Evolutionary conservation across 2,888 invertebrate genomes (phyloP).

Genomic region (Archips crataeganus): DNA sequence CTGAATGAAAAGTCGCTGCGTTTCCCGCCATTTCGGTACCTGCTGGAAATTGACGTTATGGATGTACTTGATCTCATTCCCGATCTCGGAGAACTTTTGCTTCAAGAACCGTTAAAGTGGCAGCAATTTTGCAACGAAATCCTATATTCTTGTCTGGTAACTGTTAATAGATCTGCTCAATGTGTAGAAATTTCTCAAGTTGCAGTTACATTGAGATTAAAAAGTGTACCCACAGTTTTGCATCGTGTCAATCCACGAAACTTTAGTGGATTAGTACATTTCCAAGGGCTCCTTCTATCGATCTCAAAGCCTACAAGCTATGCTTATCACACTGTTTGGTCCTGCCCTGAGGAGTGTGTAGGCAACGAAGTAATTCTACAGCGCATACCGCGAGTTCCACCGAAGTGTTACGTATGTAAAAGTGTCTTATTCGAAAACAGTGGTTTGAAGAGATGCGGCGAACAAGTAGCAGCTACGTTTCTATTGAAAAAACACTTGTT

Average conservation of each 20-base stretch:
- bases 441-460: conserved; percentile 72
- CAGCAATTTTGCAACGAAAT: conserved; percentile 66
- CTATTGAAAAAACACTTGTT: conserved; percentile 54
- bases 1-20: conserved; percentile 57
- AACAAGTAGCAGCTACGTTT: conserved; percentile 67
- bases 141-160: conserved; percentile 66
- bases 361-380: conserved; percentile 71
- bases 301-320: conserved; percentile 67
- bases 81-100: conserved; percentile 60
- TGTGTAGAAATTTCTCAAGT: conserved; percentile 62
- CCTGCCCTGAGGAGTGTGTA: conserved; percentile 80
- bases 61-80: conserved; percentile 65
- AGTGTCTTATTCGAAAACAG: conserved; percentile 74
- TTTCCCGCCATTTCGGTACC: conserved; percentile 70
- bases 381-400: conserved; percentile 71
- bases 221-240: conserved; percentile 58
- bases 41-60: conserved; percentile 71
- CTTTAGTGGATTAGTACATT: conserved; percentile 61
- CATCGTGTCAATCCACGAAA: conserved; percentile 50
- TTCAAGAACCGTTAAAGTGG: conserved; percentile 69
- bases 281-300: conserved; percentile 64
- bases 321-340: conserved; percentile 77
- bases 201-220: conserved; percentile 63
- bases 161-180: conserved; percentile 52
- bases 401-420: conserved; percentile 70